A percentile compares a stretch with the other conserved stretches of the same genome.
Evolutionary conservation across 1,140 invertebrate species (phyloP).

Genomic region (Phymorhynchus buccinoides): DNA sequence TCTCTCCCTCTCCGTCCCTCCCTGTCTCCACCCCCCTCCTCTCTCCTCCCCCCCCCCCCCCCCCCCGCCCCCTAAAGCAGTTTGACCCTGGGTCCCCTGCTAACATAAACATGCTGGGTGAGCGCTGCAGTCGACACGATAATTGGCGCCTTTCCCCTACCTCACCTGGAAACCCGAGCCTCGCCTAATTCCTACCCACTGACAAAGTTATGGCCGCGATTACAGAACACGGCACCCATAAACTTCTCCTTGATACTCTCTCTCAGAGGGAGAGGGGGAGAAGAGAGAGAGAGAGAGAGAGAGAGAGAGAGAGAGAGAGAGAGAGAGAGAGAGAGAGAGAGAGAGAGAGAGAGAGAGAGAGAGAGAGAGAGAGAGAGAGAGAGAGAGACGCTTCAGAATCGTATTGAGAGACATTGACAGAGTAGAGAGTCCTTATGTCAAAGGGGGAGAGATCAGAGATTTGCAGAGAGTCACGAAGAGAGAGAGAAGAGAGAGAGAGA

Average conservation of each 20-base stretch:
- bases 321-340: too few species aligned
- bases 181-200: constrained; percentile 35
- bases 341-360: background rate
- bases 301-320: too few species aligned
- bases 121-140: constrained; percentile 29
- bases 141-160: constrained; percentile 36
- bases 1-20: too few species aligned
- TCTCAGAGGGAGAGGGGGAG: background rate
- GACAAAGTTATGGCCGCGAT: constrained; percentile 41
- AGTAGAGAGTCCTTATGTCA: too few species aligned
- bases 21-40: too few species aligned
- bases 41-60: too few species aligned
- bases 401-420: too few species aligned
- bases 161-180: constrained; percentile 41
- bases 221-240: constrained; percentile 36
- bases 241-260: constrained; percentile 18
- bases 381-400: too few species aligned
- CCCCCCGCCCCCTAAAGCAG: background rate
- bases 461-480: background rate
- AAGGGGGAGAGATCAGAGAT: too few species aligned
- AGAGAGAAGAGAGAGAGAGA: too few species aligned
- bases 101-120: constrained; percentile 22
- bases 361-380: too few species aligned
- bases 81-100: background rate
- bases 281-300: background rate